Conservation (phyloP, 2,888 invertebrate genomes). For the Glyphotaelius pellucidus region DNA sequence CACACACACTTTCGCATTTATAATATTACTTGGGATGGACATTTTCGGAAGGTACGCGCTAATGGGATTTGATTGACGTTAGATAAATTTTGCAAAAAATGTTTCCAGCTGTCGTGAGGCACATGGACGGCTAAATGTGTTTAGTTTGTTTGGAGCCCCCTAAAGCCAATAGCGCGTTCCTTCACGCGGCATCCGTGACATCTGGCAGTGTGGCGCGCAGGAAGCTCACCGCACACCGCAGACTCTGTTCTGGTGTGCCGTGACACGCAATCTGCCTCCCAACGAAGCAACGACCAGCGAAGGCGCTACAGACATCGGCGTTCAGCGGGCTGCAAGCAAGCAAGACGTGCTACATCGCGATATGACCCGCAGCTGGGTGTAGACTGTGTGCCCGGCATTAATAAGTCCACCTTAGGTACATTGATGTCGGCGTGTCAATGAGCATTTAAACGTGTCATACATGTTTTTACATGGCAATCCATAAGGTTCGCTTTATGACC, state of each 20-base stretch:
- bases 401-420: neutral
- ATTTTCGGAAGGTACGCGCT: neutral
- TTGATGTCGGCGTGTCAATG: neutral
- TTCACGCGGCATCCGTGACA: constrained; percentile 17
- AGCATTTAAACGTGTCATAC: neutral
- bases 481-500: neutral
- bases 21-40: neutral
- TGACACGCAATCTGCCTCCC: constrained; percentile 2
- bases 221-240: neutral
- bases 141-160: neutral
- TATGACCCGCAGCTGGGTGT: neutral
- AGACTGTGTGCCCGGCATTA: neutral
- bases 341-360: neutral
- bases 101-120: neutral
- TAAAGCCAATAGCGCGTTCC: neutral
- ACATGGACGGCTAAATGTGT: too few relatives aligned
- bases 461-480: neutral
- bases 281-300: constrained; percentile 3
- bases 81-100: neutral
- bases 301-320: neutral
- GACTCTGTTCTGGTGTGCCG: neutral
- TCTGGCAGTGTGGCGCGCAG: neutral
- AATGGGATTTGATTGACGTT: neutral
- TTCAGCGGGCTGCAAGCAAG: neutral
- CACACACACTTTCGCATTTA: too few relatives aligned